These are phyloP conservation scores for Eptesicus fuscus DNA, from an alignment of 2,113 vertebrate species.

Conservation along the genomic window DNA sequence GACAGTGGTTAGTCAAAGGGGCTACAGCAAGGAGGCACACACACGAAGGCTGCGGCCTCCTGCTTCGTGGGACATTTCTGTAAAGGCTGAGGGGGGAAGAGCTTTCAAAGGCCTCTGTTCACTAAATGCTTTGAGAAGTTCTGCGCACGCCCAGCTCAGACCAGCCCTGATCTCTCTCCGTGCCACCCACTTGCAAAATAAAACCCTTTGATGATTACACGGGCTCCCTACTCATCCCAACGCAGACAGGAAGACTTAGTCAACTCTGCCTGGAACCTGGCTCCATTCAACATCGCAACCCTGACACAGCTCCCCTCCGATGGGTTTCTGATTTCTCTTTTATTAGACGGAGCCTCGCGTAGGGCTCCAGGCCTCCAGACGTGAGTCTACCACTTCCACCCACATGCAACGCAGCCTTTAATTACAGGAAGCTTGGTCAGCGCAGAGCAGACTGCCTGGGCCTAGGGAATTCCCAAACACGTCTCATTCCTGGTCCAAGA, in stretches of 20 bases:
- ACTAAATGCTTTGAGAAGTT: conserved; percentile 48
- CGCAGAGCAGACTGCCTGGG: not conserved
- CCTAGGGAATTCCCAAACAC: conserved; percentile 59
- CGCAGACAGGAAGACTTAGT: not conserved
- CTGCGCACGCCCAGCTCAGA: conserved; percentile 8
- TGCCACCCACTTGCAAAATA: not conserved
- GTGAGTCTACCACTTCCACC: not conserved
- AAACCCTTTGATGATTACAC: not conserved
- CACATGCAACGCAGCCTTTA: conserved; percentile 57
- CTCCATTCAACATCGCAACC: too few relatives aligned
- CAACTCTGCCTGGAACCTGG: not conserved
- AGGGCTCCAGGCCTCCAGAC: conserved; percentile 28
- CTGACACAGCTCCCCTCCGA: too few relatives aligned
- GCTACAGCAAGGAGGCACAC: conserved; percentile 53
- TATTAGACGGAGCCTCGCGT: conserved; percentile 58
- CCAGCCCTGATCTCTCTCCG: conserved; percentile 42
- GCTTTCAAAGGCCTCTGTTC: conserved; percentile 58
- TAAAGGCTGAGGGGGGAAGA: conserved; percentile 27
- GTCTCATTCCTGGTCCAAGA: conserved; percentile 55
- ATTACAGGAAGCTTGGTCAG: conserved; percentile 64
- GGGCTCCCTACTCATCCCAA: not conserved
- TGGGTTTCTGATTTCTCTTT: conserved; percentile 65
- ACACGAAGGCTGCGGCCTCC: conserved; percentile 42
- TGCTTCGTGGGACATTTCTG: conserved; percentile 48
- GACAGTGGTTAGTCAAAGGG: conserved; percentile 10